Base-by-base conservation (phyloP, 2,888 invertebrate genomes). In the Spilarctia lutea region DNA sequence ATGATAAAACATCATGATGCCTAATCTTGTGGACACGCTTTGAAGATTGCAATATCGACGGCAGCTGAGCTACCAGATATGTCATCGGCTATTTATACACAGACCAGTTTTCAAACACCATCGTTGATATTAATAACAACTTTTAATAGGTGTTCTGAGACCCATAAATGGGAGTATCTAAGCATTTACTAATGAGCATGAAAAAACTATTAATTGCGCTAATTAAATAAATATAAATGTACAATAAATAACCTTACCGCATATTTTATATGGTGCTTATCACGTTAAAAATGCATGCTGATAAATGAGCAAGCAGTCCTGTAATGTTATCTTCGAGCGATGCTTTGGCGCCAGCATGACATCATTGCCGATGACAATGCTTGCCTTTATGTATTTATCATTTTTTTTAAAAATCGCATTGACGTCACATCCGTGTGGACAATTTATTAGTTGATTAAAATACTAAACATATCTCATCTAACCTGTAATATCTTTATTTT, bases 81-180 rank as follows among this genome's bases (percentile, higher is more conserved):
- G 83, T 88, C 86, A 88, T 75, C 77, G 77, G 79, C 81, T 91
- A 90, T 91, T 88, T 89, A 89, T 89, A 90, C 76, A 83, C 80
- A 80, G 78, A 86, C 87, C 85, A 85, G 84, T 87, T 87, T 86
- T 85, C 75, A 78, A 81, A 71, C 75, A 45, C 77, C 77, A 71
- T 80, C 78, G 76, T 74, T 42, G 68, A 65, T 77, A 77, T 84
- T 78, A 80, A 83, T 86, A 81, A 84, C 79, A 80, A 74, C 56
- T 39, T 75, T 74, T 77, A 78, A 74, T 75, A 74, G 68, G 65
- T 60, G 30, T 77, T 75, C 74, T 81, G 33, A 79, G 75, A 71
- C 68, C n/a, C 66, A 68, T 69, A 24, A 42, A 67, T 71, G 6
- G 63, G 33, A 63, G 7, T 33, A 33, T 33, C 24, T 33, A 39